These are phyloP conservation scores for Amphimedon queenslandica DNA, from an alignment of 37 sponge, comb jelly and placozoan species.

Conservation along the genomic window DNA sequence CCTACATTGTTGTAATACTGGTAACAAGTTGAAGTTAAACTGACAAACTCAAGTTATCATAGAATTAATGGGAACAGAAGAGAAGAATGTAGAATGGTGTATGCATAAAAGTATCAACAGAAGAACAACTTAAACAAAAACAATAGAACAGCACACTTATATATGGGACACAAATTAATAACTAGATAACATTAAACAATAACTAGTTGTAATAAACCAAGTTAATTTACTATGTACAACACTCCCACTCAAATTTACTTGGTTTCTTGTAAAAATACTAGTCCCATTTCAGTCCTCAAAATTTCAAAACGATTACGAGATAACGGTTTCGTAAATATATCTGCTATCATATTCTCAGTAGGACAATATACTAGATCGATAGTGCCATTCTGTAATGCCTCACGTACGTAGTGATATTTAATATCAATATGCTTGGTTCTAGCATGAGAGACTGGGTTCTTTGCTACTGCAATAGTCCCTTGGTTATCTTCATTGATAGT, in stretches of 20 bases:
- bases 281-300: slow-evolving; percentile 1
- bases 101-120: no score
- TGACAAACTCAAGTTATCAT: no score
- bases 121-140: no score
- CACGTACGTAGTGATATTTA: slow-evolving; percentile 15
- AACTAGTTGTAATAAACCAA: not conserved
- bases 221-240: slow-evolving; percentile 15
- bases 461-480: slow-evolving; percentile 3
- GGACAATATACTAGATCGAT: slow-evolving; percentile 10
- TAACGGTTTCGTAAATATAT: slow-evolving; percentile 19
- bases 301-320: not conserved
- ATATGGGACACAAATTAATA: no score
- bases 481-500: slow-evolving; percentile 21
- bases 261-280: not conserved
- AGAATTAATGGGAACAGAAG: no score
- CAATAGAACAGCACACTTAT: no score
- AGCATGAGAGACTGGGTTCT: slow-evolving; percentile 18
- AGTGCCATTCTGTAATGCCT: slow-evolving; percentile 7
- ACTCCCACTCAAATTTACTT: slow-evolving; percentile 33
- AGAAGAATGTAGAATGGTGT: no score
- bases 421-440: slow-evolving; percentile 33
- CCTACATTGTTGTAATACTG: no score
- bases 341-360: slow-evolving; percentile 13
- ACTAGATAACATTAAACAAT: no score
- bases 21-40: no score